A percentile compares a stretch with the other conserved stretches of the same genome.
These are phyloP conservation scores for Nebria salina DNA, from an alignment of 2,888 invertebrate genomes.

Conservation along the genomic window DNA sequence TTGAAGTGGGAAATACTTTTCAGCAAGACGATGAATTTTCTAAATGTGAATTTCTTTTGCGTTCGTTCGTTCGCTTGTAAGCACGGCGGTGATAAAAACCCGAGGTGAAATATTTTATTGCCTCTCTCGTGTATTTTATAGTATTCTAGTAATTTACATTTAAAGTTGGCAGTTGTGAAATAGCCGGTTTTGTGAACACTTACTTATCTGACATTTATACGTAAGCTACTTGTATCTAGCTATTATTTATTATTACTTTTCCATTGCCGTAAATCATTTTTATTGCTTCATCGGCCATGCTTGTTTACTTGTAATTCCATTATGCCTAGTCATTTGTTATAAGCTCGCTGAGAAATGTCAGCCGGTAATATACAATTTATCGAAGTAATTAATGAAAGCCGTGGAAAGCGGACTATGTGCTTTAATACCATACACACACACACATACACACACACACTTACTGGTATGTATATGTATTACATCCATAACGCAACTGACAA, in stretches of 20 bases:
- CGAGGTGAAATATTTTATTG: slow-evolving; percentile 43
- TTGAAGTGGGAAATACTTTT: neutral
- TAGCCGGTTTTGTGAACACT: slow-evolving; percentile 55
- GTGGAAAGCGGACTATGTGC: slow-evolving; percentile 32
- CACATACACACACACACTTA: neutral
- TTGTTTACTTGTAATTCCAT: slow-evolving; percentile 49
- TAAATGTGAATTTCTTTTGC: neutral
- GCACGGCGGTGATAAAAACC: slow-evolving; percentile 27
- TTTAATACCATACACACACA: neutral
- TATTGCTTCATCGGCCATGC: slow-evolving; percentile 57
- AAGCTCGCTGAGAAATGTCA: slow-evolving; percentile 45
- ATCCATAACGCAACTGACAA: neutral
- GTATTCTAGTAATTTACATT: slow-evolving; percentile 45
- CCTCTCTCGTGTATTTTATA: slow-evolving; percentile 37
- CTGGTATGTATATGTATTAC: neutral
- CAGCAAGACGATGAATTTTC: neutral
- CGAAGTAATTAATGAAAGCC: slow-evolving; percentile 47
- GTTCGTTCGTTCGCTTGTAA: neutral
- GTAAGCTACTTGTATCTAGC: slow-evolving; percentile 59
- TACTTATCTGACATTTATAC: slow-evolving; percentile 60
- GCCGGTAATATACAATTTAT: slow-evolving; percentile 46
- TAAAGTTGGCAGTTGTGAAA: slow-evolving; percentile 54
- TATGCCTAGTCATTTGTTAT: slow-evolving; percentile 47
- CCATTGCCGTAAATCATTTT: slow-evolving; percentile 56
- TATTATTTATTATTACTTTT: slow-evolving; percentile 60